A percentile compares a stretch with the other conserved stretches of the same genome.
Conservation (phyloP, 2,888 invertebrate species). For the Calliscelio sp. region DNA sequence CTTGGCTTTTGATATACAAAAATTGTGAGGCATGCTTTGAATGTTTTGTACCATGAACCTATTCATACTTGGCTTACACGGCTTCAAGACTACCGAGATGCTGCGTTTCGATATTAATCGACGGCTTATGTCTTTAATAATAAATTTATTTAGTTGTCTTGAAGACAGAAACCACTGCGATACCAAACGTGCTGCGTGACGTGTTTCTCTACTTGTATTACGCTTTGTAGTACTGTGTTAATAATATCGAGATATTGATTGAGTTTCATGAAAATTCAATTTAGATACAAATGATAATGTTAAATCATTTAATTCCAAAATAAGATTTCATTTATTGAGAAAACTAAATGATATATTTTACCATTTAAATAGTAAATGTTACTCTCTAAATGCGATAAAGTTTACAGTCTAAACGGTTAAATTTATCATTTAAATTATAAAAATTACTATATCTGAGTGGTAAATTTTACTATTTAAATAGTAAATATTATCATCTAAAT, state of each 20-base stretch:
- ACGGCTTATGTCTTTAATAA: slow-evolving; percentile 84
- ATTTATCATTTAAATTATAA: no score
- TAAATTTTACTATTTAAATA: no score
- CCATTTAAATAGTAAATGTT: no score
- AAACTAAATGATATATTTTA: no score
- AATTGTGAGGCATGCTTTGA: slow-evolving; percentile 67
- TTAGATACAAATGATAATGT: no score
- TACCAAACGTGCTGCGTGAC: slow-evolving; percentile 50
- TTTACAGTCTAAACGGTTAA: no score
- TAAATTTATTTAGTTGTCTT: slow-evolving; percentile 78
- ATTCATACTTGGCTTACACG: slow-evolving; percentile 82
- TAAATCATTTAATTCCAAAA: no score
- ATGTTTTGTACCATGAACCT: slow-evolving; percentile 78
- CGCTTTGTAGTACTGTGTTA: slow-evolving; percentile 47
- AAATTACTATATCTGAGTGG: no score
- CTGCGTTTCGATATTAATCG: slow-evolving; percentile 83
- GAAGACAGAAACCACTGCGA: slow-evolving; percentile 51
- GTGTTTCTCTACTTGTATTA: slow-evolving; percentile 65
- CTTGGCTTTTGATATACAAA: slow-evolving; percentile 73
- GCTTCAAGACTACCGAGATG: slow-evolving; percentile 81
- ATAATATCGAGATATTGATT: slow-evolving; percentile 17
- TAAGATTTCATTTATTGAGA: no score
- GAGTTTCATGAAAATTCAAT: no score
- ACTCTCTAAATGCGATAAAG: no score
- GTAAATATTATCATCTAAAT: no score